Conservation (phyloP, 2,888 invertebrate genomes). For the Hypena proboscidalis region DNA sequence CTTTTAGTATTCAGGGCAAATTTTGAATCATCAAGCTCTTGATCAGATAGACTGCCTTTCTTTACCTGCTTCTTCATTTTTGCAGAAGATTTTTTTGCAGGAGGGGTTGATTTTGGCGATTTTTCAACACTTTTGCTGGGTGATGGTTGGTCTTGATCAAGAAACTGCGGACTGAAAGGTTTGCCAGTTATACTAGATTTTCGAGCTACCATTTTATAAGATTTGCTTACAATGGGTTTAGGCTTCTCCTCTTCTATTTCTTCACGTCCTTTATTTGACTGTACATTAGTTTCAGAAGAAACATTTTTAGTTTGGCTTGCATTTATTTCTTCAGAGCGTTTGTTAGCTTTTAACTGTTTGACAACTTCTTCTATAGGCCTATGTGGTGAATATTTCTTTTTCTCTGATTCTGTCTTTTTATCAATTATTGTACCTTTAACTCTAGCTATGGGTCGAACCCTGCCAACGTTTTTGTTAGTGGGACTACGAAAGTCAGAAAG, state of each 20-base stretch:
- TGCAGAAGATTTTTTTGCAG: constrained; percentile 51
- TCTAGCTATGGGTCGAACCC: constrained; percentile 80
- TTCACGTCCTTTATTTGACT: constrained; percentile 40
- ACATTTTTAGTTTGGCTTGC: constrained; percentile 42
- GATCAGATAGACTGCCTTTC: constrained; percentile 68
- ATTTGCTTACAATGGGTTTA: constrained; percentile 77
- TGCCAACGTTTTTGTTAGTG: constrained; percentile 70
- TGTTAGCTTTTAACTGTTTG: constrained; percentile 76
- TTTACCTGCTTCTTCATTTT: constrained; percentile 65
- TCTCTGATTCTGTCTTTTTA: constrained; percentile 74
- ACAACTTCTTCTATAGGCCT: constrained; percentile 81
- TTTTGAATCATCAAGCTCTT: constrained; percentile 74
- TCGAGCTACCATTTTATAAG: constrained; percentile 82
- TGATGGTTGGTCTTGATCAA: constrained; percentile 61
- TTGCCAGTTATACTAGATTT: constrained; percentile 82
- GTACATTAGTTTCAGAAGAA: constrained; percentile 44
- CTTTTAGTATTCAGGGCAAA: constrained; percentile 71
- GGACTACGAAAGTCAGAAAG: constrained; percentile 76
- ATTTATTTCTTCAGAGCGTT: constrained; percentile 68
- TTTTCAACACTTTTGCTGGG: constrained; percentile 58
- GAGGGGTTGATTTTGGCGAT: constrained; percentile 41
- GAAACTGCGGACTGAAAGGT: constrained; percentile 77
- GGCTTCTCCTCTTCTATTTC: constrained; percentile 68
- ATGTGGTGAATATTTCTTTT: constrained; percentile 78
- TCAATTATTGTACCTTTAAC: constrained; percentile 81